phyloP scores from a whole-genome alignment of 2,797 vertebrate genomes.

The Carcharodon carcharias region DNA sequence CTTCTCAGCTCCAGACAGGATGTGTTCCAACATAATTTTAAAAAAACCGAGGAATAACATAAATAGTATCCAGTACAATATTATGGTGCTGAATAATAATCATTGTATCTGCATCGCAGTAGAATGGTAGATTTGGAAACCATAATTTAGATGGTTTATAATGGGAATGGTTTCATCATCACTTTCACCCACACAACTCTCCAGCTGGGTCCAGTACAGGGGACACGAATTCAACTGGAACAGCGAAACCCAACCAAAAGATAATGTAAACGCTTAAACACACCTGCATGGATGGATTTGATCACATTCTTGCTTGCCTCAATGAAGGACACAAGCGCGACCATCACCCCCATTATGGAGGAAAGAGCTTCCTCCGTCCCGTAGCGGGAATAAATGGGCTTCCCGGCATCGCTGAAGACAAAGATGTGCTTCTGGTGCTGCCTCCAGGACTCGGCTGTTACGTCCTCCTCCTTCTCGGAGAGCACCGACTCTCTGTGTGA shows the following conservation, averaged over 20 bases:
- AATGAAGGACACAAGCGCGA: conserved; percentile 90
- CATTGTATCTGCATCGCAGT: background rate
- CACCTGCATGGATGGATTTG: conserved; percentile 92
- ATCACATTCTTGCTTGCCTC: conserved; percentile 88
- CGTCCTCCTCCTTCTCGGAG: conserved; percentile 69
- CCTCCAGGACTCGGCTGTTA: conserved; percentile 77
- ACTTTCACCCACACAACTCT: background rate
- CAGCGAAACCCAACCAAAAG: background rate
- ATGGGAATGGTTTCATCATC: background rate
- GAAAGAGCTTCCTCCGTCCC: conserved; percentile 92
- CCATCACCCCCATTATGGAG: conserved; percentile 95
- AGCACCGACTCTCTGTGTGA: conserved; percentile 44
- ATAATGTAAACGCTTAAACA: background rate
- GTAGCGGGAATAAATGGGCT: conserved; percentile 91
- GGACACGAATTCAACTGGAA: background rate
- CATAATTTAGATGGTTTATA: too few species aligned
- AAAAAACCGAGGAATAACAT: background rate
- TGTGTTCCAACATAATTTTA: background rate
- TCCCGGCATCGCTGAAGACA: conserved; percentile 90
- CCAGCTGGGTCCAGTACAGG: too few species aligned
- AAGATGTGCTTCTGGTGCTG: conserved; percentile 87
- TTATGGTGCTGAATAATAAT: background rate
- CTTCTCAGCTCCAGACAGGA: background rate
- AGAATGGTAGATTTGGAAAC: background rate
- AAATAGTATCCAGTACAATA: background rate